A percentile compares a stretch with the other conserved stretches of the same genome.
Evolutionary conservation across 2,797 vertebrate species (phyloP).

Genomic region (Psittacula echo): DNA sequence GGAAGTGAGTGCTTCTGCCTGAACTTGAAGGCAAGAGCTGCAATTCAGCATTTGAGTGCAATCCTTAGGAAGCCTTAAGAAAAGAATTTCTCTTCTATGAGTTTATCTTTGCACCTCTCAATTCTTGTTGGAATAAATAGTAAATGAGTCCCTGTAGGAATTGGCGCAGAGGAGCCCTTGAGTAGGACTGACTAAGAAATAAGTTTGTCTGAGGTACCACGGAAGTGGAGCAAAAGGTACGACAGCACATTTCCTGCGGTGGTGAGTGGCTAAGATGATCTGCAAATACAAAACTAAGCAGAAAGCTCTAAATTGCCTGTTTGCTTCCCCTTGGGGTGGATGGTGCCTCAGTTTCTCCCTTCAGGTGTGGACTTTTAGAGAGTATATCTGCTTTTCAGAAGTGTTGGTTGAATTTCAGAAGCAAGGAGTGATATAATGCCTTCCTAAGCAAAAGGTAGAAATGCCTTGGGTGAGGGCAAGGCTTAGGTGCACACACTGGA

Average conservation of each 20-base stretch:
- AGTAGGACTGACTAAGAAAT: neutral
- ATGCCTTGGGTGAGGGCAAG: neutral
- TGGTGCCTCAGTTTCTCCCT: neutral
- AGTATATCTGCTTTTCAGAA: neutral
- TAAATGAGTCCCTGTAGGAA: neutral
- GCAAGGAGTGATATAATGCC: neutral
- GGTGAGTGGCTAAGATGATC: neutral
- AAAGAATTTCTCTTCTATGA: neutral
- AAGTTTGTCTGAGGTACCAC: neutral
- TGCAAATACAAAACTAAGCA: neutral
- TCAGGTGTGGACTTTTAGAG: neutral
- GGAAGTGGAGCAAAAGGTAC: neutral
- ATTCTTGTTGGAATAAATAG: neutral
- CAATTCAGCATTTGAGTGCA: neutral
- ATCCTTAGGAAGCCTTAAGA: neutral
- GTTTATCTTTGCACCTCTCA: neutral
- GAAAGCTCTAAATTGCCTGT: neutral
- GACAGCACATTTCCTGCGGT: accelerated
- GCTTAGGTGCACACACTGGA: neutral
- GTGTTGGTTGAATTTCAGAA: neutral
- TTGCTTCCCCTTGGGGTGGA: neutral
- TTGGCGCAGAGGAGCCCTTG: neutral
- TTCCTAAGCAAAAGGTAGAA: neutral
- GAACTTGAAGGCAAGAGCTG: neutral
- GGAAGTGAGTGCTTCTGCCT: neutral